Percentiles rank a stretch among this genome's conserved stretches.
Conservation (phyloP, 2,888 invertebrate species). For the Synanthedon andrenaeformis region DNA sequence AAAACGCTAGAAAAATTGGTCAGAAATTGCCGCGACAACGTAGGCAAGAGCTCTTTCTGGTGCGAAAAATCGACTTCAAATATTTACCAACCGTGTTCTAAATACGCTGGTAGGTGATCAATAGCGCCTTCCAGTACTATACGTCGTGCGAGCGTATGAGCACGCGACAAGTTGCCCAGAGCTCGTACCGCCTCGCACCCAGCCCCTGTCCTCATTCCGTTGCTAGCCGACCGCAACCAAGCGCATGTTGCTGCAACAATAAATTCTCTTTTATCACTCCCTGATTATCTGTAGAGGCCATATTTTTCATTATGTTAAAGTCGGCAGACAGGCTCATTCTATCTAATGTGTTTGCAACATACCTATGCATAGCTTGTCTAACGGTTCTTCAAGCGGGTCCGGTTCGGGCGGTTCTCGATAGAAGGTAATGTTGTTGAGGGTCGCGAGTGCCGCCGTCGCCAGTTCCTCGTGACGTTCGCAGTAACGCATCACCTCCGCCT, state of each 20-base stretch:
- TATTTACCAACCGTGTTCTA: conserved; percentile 59
- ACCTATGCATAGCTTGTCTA: conserved; percentile 78
- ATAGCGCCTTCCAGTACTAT: conserved; percentile 77
- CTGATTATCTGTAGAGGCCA: too few species aligned
- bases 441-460: conserved; percentile 81
- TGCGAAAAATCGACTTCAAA: too few species aligned
- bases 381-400: conserved; percentile 78
- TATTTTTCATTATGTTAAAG: too few species aligned
- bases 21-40: too few species aligned
- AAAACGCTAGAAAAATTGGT: too few species aligned
- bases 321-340: too few species aligned
- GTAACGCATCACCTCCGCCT: background rate
- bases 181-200: conserved; percentile 81
- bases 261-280: background rate
- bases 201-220: conserved; percentile 24
- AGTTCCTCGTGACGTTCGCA: conserved; percentile 74
- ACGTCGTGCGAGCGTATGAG: conserved; percentile 79
- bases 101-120: conserved; percentile 66
- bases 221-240: conserved; percentile 25
- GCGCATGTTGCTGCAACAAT: conserved; percentile 36
- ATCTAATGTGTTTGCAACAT: background rate
- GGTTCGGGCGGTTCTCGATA: conserved; percentile 67
- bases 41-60: too few species aligned
- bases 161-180: conserved; percentile 84
- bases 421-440: conserved; percentile 87